Evolutionary conservation across 2,888 invertebrate genomes (phyloP).

Genomic region (Ornithoptera alexandrae): DNA sequence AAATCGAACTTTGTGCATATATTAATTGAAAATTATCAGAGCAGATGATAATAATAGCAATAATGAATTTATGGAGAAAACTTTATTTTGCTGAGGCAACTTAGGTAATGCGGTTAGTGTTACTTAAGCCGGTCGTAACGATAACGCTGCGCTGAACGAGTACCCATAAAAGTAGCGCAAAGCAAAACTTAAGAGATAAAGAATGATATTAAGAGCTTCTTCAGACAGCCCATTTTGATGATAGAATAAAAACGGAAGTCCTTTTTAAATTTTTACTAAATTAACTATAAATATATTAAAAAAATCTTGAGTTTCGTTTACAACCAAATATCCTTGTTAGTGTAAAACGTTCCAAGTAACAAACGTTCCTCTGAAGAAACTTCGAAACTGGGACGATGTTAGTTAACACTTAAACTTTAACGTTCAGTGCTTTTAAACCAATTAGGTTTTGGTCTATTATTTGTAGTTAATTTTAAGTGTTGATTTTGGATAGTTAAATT

Average conservation of each 20-base stretch:
- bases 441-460: neutral
- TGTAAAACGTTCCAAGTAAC: neutral
- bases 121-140: slow-evolving; percentile 15
- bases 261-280: too few species aligned
- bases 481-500: neutral
- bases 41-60: too few species aligned
- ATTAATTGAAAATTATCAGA: too few species aligned
- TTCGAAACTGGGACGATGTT: neutral
- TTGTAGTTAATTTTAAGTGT: neutral
- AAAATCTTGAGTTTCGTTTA: too few species aligned
- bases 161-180: slow-evolving; percentile 5
- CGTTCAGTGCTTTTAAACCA: slow-evolving; percentile 2
- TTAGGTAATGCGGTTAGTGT: slow-evolving; percentile 1
- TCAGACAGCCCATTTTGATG: neutral
- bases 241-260: too few species aligned
- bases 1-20: too few species aligned
- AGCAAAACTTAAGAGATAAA: slow-evolving; percentile 1
- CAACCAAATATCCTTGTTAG: neutral
- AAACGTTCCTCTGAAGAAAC: neutral
- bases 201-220: neutral
- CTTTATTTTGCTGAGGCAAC: neutral
- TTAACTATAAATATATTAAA: too few species aligned
- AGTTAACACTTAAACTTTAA: neutral
- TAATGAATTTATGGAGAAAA: neutral
- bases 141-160: slow-evolving; percentile 1